phyloP scores from a whole-genome alignment of 2,888 invertebrate species.

The Dorcus hopei region DNA sequence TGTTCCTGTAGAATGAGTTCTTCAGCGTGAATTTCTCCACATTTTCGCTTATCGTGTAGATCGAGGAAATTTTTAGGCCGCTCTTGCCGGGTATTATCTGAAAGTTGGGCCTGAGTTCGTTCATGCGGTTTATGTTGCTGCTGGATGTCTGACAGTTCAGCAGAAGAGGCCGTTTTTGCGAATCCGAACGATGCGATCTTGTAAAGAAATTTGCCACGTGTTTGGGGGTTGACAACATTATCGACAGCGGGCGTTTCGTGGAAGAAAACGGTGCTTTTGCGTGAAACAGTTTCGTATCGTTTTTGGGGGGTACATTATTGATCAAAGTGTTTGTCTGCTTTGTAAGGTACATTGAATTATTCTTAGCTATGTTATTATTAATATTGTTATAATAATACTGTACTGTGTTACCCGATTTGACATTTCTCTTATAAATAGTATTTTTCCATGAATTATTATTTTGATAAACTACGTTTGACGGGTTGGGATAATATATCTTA shows the following conservation, averaged over 20 bases:
- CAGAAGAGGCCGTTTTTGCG: conserved; percentile 49
- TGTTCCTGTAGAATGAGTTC: conserved; percentile 41
- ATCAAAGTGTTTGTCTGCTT: conserved; percentile 32
- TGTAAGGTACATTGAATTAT: conserved; percentile 34
- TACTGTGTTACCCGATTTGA: conserved; percentile 36
- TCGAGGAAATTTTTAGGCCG: conserved; percentile 56
- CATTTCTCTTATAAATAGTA: conserved; percentile 33
- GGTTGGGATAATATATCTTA: conserved; percentile 43
- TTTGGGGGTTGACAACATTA: conserved; percentile 48
- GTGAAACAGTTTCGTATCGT: conserved; percentile 37
- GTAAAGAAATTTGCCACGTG: conserved; percentile 47
- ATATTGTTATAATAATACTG: conserved; percentile 50
- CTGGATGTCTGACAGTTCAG: conserved; percentile 28
- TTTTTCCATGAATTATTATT: conserved; percentile 31
- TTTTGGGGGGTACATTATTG: conserved; percentile 29
- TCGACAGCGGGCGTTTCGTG: conserved; percentile 51
- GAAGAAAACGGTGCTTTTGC: conserved; percentile 56
- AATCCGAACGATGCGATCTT: conserved; percentile 44
- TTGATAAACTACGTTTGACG: conserved; percentile 31
- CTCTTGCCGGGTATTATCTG: conserved; percentile 54
- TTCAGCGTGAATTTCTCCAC: conserved; percentile 45
- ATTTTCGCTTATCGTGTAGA: conserved; percentile 48
- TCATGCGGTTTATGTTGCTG: conserved; percentile 16
- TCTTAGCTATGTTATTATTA: conserved; percentile 40
- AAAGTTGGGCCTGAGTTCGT: conserved; percentile 32